Evolutionary conservation across 53 echinoderm and acorn worm genomes (phyloP), one percentile per base, ranked within the genome.

Genomic region (Zoroaster sp.): DNA sequence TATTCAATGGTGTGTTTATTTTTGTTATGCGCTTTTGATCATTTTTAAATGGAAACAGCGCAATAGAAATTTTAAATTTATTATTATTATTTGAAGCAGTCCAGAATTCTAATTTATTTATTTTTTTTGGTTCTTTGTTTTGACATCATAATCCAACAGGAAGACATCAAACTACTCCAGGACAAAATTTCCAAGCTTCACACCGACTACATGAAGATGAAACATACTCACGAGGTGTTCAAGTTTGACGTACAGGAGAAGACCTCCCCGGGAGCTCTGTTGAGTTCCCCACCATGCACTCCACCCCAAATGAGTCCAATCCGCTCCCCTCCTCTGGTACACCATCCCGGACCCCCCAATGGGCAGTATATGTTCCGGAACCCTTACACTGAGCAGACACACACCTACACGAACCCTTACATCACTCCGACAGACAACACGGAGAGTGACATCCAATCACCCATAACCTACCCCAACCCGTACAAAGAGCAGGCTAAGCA

Each of bases 201-300:
- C 14, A 71, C 87, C 39, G 94, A 96, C 78, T 91, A 94, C 80
- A 86, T 93, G 83, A 80, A 86, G 67, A 87, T 94, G 74, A 94
- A 96, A 69, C 93, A 94, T 69, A 79, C 88, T 52, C 72, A 87
- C n/a, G 94, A 94, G 85, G 86, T 92, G 59, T 49, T 83, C 78
- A 94, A 87, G 79, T 94, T 91, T 90, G 96, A 96, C 76, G 90
- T 83, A 66, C 88, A 73, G 28, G 78, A 89, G 38, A 83, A 47
- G 35, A 17, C 81, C 83, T 65, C 59, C 90, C 69, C 86, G 44
- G 70, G 87, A 67, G 73, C 78, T 33, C 23, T 32, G 20, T 80
- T 73, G 18, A 72, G 78, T 66, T 85, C 93, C 14, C 89, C 93
- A 13, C 71, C 92, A 13, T 28, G 47, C 75, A 79, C 69, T 1